These are phyloP conservation scores for Platalea minor DNA, from an alignment of 2,797 vertebrate genomes.

Conservation along the genomic window DNA sequence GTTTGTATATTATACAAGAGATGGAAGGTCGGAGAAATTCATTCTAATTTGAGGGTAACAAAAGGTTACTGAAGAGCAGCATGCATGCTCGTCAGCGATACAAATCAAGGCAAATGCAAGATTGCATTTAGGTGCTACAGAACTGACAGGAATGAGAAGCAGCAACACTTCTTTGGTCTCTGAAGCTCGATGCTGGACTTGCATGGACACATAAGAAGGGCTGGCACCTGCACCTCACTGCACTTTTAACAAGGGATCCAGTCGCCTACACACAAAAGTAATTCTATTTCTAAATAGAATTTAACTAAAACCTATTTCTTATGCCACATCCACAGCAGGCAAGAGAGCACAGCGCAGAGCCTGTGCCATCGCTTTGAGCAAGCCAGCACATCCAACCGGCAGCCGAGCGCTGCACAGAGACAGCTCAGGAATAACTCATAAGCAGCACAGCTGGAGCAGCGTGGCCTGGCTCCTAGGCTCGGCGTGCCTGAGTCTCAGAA, in stretches of 20 bases:
- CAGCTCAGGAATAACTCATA: neutral
- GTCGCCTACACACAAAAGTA: neutral
- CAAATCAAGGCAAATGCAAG: neutral
- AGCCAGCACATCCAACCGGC: neutral
- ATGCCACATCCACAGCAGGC: neutral
- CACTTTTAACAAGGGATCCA: neutral
- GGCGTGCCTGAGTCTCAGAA: neutral
- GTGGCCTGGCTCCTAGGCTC: neutral
- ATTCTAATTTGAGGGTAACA: neutral
- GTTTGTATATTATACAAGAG: neutral
- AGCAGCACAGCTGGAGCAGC: neutral
- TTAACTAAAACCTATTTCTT: neutral
- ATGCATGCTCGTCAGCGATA: neutral
- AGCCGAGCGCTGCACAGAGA: fast-evolving
- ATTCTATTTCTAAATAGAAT: too few relatives aligned
- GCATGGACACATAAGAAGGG: neutral
- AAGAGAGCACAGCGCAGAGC: neutral
- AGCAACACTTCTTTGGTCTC: neutral
- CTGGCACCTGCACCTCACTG: neutral
- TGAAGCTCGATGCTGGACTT: neutral
- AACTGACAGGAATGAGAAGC: neutral
- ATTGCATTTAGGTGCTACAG: neutral
- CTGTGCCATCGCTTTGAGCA: neutral
- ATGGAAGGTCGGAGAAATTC: neutral
- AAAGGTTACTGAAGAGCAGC: neutral